phyloP scores from a whole-genome alignment of 2,888 invertebrate species.

The Calliopum simillimum region DNA sequence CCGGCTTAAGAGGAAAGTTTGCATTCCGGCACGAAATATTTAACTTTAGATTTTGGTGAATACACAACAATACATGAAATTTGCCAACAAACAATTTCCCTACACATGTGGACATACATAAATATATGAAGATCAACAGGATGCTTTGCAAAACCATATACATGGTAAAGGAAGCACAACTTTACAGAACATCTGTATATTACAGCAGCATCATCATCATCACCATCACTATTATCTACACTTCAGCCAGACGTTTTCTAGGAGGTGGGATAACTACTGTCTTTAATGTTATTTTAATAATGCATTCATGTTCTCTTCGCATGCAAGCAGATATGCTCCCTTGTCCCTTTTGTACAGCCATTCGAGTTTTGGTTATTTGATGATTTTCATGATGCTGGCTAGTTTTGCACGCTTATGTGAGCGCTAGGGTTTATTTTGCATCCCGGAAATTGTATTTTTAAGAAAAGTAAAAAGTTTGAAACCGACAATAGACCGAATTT shows the following conservation, averaged over 20 bases:
- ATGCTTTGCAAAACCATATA: background rate
- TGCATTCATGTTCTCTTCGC: background rate
- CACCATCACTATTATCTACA: slow-evolving; percentile 5
- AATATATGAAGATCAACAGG: background rate
- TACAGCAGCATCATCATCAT: too few species aligned
- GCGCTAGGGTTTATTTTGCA: too few species aligned
- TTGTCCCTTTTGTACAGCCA: too few species aligned
- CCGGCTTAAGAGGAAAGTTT: slow-evolving; percentile 49
- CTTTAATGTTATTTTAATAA: slow-evolving; percentile 25
- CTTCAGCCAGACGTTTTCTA: background rate
- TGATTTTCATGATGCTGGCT: slow-evolving; percentile 10
- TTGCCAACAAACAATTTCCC: slow-evolving; percentile 18
- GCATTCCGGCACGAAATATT: slow-evolving; percentile 56
- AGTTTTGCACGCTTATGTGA: too few species aligned
- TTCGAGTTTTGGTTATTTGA: background rate
- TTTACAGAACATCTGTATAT: too few species aligned
- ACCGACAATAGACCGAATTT: too few species aligned
- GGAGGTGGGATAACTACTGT: slow-evolving; percentile 7
- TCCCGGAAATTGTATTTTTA: too few species aligned
- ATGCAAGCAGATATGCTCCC: too few species aligned
- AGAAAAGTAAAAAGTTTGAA: too few species aligned
- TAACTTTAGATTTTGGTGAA: slow-evolving; percentile 59
- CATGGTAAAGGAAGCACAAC: slow-evolving; percentile 4
- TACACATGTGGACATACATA: background rate
- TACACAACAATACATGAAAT: slow-evolving; percentile 30